Evolutionary conservation across 1,140 invertebrate species (phyloP).

Genomic region (Achroia grisella): DNA sequence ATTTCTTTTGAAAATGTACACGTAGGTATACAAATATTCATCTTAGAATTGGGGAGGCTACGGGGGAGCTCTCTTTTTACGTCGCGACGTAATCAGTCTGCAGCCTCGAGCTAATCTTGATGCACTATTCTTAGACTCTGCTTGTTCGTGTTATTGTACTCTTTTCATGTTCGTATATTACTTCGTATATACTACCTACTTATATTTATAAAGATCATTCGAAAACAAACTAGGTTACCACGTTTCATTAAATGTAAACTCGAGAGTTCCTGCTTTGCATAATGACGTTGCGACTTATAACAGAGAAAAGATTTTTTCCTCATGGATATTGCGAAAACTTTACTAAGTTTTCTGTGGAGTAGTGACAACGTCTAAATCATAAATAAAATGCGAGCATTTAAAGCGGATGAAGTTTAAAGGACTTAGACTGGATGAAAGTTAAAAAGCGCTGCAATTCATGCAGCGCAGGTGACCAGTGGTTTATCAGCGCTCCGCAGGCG

Average conservation of each 20-base stretch:
- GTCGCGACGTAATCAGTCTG: slow-evolving; percentile 54
- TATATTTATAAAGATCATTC: slow-evolving; percentile 3
- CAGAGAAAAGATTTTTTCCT: slow-evolving; percentile 17
- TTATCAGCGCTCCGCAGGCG: slow-evolving; percentile 46
- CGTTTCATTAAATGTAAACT: slow-evolving; percentile 11
- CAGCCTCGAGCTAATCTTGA: slow-evolving; percentile 64
- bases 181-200: slow-evolving; percentile 11
- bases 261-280: slow-evolving; percentile 15
- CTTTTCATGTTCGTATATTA: slow-evolving; percentile 33
- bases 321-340: slow-evolving; percentile 26
- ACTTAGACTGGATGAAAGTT: slow-evolving; percentile 61
- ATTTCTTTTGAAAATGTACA: too few relatives aligned
- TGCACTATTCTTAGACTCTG: slow-evolving; percentile 43
- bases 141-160: slow-evolving; percentile 45
- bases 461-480: slow-evolving; percentile 65
- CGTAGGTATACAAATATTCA: slow-evolving; percentile 36
- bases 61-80: slow-evolving; percentile 39
- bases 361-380: slow-evolving; percentile 51
- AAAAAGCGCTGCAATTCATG: slow-evolving; percentile 69
- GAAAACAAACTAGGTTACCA: slow-evolving; percentile 7
- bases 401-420: slow-evolving; percentile 59
- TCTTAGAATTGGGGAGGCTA: slow-evolving; percentile 39
- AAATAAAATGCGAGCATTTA: slow-evolving; percentile 55
- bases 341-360: slow-evolving; percentile 29
- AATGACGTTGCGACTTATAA: slow-evolving; percentile 27